These are phyloP conservation scores for Cardiocondyla obscurior DNA, from an alignment of 1,140 invertebrate species.

Conservation along the genomic window DNA sequence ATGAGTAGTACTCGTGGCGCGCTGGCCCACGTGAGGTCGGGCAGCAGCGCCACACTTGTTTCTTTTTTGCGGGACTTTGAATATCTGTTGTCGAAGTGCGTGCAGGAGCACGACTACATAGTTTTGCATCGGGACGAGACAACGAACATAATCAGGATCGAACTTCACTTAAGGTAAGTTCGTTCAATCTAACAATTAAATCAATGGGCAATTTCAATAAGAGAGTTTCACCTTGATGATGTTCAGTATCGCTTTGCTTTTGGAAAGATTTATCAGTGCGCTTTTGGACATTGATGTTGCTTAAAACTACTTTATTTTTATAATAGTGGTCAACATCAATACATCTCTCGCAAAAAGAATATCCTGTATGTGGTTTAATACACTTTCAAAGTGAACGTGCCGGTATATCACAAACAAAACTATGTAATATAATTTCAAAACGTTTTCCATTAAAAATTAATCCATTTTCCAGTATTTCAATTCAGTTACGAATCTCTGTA, in stretches of 20 bases:
- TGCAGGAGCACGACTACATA: too few relatives aligned
- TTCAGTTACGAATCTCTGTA: background rate
- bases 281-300: background rate
- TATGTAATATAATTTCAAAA: background rate
- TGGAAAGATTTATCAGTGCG: background rate
- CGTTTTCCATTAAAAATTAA: background rate
- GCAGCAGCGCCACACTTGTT: too few relatives aligned
- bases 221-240: background rate
- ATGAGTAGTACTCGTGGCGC: too few relatives aligned
- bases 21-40: too few relatives aligned
- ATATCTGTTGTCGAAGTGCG: too few relatives aligned
- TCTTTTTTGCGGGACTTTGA: too few relatives aligned
- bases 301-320: background rate
- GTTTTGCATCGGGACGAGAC: too few relatives aligned
- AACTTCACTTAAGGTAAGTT: too few relatives aligned
- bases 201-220: constrained; percentile 6
- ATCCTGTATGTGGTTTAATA: background rate
- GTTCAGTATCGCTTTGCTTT: background rate
- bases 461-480: background rate
- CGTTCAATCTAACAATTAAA: too few relatives aligned
- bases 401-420: background rate
- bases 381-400: background rate
- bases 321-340: background rate
- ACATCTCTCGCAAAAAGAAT: background rate
- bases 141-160: too few relatives aligned